These are phyloP conservation scores for Lampris megalopsis DNA, from an alignment of 2,113 vertebrate genomes.

Conservation along the genomic window DNA sequence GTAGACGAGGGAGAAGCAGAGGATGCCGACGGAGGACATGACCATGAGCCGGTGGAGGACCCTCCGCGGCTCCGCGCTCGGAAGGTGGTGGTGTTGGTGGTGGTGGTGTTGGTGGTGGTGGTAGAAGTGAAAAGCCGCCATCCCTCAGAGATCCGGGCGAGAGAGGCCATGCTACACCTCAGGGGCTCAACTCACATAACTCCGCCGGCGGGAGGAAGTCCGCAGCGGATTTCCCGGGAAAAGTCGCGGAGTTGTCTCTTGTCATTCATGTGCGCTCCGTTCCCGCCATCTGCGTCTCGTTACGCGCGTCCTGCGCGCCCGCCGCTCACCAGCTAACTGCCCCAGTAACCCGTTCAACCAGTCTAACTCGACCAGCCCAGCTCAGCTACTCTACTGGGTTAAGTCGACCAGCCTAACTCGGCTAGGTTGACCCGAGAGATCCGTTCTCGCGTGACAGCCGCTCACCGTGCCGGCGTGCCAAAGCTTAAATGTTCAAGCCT, in stretches of 20 bases:
- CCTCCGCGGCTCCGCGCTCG: slow-evolving; percentile 71
- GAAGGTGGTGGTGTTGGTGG: slow-evolving; percentile 39
- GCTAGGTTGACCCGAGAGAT: too few relatives aligned
- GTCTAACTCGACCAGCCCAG: too few relatives aligned
- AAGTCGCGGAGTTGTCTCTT: too few relatives aligned
- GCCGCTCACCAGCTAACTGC: too few relatives aligned
- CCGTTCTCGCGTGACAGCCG: slow-evolving; percentile 32
- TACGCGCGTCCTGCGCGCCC: slow-evolving; percentile 29
- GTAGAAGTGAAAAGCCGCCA: slow-evolving; percentile 73
- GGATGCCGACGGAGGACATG: slow-evolving; percentile 78
- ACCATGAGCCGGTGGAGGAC: slow-evolving; percentile 78
- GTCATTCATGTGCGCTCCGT: slow-evolving; percentile 30
- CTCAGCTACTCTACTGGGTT: too few relatives aligned
- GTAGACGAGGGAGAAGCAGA: slow-evolving; percentile 79
- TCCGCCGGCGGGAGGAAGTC: background rate
- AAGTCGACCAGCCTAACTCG: too few relatives aligned
- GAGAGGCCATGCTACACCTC: slow-evolving; percentile 74
- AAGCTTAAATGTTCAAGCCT: slow-evolving; percentile 49
- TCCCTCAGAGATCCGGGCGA: slow-evolving; percentile 69
- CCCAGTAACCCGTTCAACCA: too few relatives aligned
- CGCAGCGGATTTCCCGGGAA: too few relatives aligned
- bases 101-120: slow-evolving; percentile 42
- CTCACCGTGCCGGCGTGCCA: background rate
- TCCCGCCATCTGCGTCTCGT: slow-evolving; percentile 30
- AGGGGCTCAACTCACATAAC: slow-evolving; percentile 55